Conservation (phyloP, 2,888 invertebrate genomes). For the Poecilobothrus nobilitatus region DNA sequence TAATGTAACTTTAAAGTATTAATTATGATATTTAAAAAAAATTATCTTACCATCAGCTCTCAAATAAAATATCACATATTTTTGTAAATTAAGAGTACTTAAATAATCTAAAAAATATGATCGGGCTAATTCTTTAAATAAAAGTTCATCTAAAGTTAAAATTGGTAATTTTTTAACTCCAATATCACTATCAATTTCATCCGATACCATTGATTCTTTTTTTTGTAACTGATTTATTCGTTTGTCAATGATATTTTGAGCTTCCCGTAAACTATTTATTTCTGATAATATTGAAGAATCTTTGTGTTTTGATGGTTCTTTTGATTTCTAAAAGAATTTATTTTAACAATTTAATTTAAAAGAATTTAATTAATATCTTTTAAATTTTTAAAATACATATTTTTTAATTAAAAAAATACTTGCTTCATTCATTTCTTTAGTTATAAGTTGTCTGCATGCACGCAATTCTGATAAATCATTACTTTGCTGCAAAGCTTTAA, state of each 20-base stretch:
- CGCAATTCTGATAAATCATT: slow-evolving; percentile 25
- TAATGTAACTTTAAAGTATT: not conserved
- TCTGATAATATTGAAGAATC: slow-evolving; percentile 22
- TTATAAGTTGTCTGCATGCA: slow-evolving; percentile 25
- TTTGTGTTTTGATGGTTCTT: slow-evolving; percentile 22
- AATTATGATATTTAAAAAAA: not conserved
- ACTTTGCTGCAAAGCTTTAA: slow-evolving; percentile 25
- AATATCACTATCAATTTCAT: slow-evolving; percentile 13
- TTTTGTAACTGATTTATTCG: slow-evolving; percentile 25
- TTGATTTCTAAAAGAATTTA: slow-evolving; percentile 8
- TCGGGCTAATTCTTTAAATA: slow-evolving; percentile 26
- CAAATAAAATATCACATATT: slow-evolving; percentile 28
- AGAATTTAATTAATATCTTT: no score
- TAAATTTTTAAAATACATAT: not conserved
- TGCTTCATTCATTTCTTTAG: slow-evolving; percentile 26
- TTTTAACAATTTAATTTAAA: no score
- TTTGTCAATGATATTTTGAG: slow-evolving; percentile 27
- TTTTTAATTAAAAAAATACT: not conserved
- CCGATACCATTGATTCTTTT: slow-evolving; percentile 12
- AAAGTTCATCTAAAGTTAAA: slow-evolving; percentile 26
- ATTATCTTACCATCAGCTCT: slow-evolving; percentile 23
- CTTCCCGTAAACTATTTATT: slow-evolving; percentile 25
- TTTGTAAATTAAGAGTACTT: slow-evolving; percentile 26
- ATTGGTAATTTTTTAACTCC: slow-evolving; percentile 22
- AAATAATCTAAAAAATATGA: slow-evolving; percentile 28